Conservation (phyloP, 2,797 vertebrate species). For the Vultur gryphus region DNA sequence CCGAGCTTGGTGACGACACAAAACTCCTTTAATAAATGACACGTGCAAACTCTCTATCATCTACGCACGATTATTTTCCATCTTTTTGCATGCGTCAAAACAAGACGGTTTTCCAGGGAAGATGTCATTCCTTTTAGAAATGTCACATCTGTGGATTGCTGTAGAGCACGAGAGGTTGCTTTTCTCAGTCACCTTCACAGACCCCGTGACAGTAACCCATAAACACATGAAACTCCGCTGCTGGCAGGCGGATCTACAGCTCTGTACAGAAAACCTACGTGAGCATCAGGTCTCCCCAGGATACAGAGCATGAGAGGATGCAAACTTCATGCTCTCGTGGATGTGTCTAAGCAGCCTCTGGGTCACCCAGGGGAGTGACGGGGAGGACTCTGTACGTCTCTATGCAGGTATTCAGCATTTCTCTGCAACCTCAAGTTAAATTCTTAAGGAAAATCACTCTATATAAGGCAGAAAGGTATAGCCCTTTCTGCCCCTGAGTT, state of each 20-base stretch:
- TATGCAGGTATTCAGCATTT: neutral
- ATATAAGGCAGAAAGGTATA: neutral
- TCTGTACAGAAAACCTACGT: rapidly evolving
- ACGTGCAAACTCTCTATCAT: neutral
- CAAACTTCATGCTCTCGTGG: neutral
- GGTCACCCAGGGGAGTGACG: rapidly evolving
- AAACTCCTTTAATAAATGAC: neutral
- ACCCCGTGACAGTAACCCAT: neutral
- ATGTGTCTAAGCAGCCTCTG: neutral
- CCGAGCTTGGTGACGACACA: neutral
- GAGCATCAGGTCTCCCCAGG: neutral
- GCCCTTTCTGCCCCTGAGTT: neutral
- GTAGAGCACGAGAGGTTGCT: neutral
- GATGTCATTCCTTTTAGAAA: neutral
- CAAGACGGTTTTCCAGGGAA: neutral
- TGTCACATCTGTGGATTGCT: neutral
- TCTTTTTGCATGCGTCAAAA: neutral
- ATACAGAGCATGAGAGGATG: rapidly evolving
- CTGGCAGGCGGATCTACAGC: too few relatives aligned
- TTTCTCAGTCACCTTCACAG: neutral
- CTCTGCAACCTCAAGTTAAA: neutral
- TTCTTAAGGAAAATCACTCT: neutral
- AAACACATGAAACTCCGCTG: rapidly evolving
- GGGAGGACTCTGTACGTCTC: rapidly evolving
- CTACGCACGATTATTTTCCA: rapidly evolving